Base-by-base conservation (phyloP, 92 coral and sea anemone species). In the Paramuricea clavata region DNA sequence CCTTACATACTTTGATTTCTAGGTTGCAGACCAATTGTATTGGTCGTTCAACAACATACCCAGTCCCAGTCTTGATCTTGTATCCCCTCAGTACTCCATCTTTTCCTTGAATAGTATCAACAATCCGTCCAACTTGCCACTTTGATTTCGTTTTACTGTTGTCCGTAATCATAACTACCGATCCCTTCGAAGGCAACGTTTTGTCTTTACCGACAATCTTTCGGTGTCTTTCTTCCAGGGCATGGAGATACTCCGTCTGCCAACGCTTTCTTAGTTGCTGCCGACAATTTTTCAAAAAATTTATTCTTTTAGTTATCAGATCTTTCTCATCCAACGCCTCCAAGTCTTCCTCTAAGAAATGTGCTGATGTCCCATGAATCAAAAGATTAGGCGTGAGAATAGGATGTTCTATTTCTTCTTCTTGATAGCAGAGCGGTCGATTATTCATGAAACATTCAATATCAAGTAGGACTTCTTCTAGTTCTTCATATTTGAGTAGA, bases 391-490 rank as follows among this genome's bases (percentile, higher is more conserved):
- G 59, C 1, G 80, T 43, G 31, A 74, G 3, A 12, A 41, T 25
- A 6, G 54, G 80, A 1, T 36, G 27, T 21, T 74, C 80, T 4
- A 21, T 5, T 3, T 74, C 80, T 30, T 74, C 80, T 9, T 30
- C 80, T 22, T 19, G 28, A 22, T 74, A 42, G 34, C 59, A 74
- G 21, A 74, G 60, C n/a, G 59, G 80, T 2, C 43, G 54, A 17
- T 43, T 74, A n/a, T 74, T 74, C 60, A 74, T 74, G 31, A 74
- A 74, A 25, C 56, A 36, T 26, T 74, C 80, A 22, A 74, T n/a
- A 21, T 74, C 80, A 1, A 41, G n/a, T 21, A 16, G 32, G 2
- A 50, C 57, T 43, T 74, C 80, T 21, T 74, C 80, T 1, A 74
- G 80, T 57, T 74, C 80, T 2, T 11, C 13, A 33, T 35, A 74